phyloP scores from a whole-genome alignment of 2,888 invertebrate species.

The Acronicta alni region DNA sequence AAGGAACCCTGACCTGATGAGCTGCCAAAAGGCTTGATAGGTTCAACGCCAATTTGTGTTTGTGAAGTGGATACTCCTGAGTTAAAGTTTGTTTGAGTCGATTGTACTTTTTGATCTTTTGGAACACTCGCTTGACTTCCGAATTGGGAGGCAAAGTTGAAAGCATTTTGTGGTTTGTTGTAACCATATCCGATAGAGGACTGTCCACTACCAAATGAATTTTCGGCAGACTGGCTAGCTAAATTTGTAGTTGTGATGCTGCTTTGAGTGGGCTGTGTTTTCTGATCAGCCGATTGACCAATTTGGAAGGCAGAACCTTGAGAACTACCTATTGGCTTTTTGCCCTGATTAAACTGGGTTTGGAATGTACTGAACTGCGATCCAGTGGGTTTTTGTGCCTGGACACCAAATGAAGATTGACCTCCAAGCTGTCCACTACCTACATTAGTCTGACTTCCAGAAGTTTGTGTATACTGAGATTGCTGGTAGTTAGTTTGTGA shows the following conservation, averaged over 20 bases:
- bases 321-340: constrained; percentile 22
- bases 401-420: constrained; percentile 46
- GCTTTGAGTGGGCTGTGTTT: constrained; percentile 14
- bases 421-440: constrained; percentile 30
- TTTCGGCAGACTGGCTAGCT: constrained; percentile 1
- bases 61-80: constrained; percentile 16
- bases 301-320: constrained; percentile 22
- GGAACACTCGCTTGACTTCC: constrained; percentile 7
- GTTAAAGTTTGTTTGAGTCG: constrained; percentile 22
- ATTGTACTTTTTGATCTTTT: constrained; percentile 31
- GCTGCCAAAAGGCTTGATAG: constrained; percentile 11
- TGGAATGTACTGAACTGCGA: constrained; percentile 24
- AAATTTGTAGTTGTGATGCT: constrained; percentile 8
- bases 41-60: constrained; percentile 11
- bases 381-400: constrained; percentile 42
- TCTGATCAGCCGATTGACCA: constrained; percentile 21
- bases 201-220: constrained; percentile 5
- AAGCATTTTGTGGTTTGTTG: constrained; percentile 26
- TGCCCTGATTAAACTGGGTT: constrained; percentile 18
- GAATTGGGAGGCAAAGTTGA: constrained; percentile 13
- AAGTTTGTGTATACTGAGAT: constrained; percentile 35
- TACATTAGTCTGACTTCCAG: constrained; percentile 34
- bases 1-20: constrained; percentile 17
- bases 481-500: constrained; percentile 30
- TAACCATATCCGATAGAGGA: constrained; percentile 29